A percentile compares a stretch with the other conserved stretches of the same genome.
Evolutionary conservation across 1,140 invertebrate genomes (phyloP).

Genomic region (Brachionus calyciflorus): DNA sequence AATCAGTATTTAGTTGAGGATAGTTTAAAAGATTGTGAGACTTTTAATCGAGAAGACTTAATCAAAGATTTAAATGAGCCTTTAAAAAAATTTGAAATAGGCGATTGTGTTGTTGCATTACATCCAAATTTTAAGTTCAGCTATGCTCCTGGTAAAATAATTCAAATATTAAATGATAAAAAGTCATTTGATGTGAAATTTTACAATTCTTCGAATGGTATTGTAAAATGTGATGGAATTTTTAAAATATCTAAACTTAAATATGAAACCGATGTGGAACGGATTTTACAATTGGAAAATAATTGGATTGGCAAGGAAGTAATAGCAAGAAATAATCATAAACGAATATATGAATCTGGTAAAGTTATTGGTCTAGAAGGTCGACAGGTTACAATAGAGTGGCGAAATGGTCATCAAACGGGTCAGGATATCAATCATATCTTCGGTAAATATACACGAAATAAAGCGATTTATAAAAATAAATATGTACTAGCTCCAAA

Average conservation of each 20-base stretch:
- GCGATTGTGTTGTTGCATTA: slow-evolving; percentile 50
- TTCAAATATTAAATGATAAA: slow-evolving; percentile 48
- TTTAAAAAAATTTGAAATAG: slow-evolving; percentile 50
- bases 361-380: slow-evolving; percentile 48
- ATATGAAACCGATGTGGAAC: slow-evolving; percentile 51
- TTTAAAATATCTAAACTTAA: slow-evolving; percentile 51
- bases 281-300: slow-evolving; percentile 51
- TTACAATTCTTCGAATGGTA: slow-evolving; percentile 50
- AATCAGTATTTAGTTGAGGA: slow-evolving; percentile 18
- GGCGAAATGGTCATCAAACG: slow-evolving; percentile 49
- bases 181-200: slow-evolving; percentile 49
- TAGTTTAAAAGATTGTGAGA: slow-evolving; percentile 11
- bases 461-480: slow-evolving; percentile 48
- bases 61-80: slow-evolving; percentile 51
- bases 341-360: slow-evolving; percentile 53
- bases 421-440: slow-evolving; percentile 51
- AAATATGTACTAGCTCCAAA: slow-evolving; percentile 51
- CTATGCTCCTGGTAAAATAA: slow-evolving; percentile 53
- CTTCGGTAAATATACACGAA: slow-evolving; percentile 52
- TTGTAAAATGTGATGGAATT: slow-evolving; percentile 50
- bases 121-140: slow-evolving; percentile 53
- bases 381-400: slow-evolving; percentile 50
- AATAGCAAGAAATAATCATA: slow-evolving; percentile 53
- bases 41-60: slow-evolving; percentile 5
- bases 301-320: slow-evolving; percentile 51